Evolutionary conservation across 2,888 invertebrate genomes (phyloP).

Genomic region (Furcula furcula): DNA sequence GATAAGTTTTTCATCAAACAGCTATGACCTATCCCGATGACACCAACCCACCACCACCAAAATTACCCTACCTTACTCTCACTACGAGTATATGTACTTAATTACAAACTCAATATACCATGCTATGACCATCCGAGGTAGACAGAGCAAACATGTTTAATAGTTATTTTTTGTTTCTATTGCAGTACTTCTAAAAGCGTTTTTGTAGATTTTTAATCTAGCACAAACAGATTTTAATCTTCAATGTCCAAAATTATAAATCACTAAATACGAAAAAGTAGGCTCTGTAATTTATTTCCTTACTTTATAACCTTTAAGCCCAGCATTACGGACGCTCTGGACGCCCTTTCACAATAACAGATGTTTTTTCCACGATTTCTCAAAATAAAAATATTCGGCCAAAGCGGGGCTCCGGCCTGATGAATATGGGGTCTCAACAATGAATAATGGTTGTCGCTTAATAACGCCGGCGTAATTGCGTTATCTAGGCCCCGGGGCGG

Average conservation of each 20-base stretch:
- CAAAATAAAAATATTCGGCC: conserved; percentile 35
- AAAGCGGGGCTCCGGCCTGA: conserved; percentile 31
- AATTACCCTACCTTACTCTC: no score
- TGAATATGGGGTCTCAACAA: conserved; percentile 58
- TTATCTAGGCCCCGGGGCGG: conserved; percentile 67
- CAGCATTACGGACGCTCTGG: conserved; percentile 19
- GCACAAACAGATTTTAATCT: neutral
- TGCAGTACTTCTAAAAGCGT: no score
- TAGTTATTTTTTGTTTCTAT: no score
- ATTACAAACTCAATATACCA: no score
- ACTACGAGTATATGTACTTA: no score
- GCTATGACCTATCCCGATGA: no score
- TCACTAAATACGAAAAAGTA: conserved; percentile 1
- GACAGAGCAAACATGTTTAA: no score
- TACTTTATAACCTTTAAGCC: conserved; percentile 13
- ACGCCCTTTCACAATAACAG: conserved; percentile 24
- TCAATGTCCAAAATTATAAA: neutral
- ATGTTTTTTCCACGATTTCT: conserved; percentile 35
- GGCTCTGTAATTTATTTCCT: conserved; percentile 7
- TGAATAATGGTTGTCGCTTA: conserved; percentile 73
- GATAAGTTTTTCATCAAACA: no score
- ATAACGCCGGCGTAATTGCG: conserved; percentile 72
- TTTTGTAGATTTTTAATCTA: no score
- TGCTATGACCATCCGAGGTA: no score
- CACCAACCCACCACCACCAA: no score